Evolutionary conservation across 2,888 invertebrate species (phyloP).

Genomic region (Pseudococcus viburni): DNA sequence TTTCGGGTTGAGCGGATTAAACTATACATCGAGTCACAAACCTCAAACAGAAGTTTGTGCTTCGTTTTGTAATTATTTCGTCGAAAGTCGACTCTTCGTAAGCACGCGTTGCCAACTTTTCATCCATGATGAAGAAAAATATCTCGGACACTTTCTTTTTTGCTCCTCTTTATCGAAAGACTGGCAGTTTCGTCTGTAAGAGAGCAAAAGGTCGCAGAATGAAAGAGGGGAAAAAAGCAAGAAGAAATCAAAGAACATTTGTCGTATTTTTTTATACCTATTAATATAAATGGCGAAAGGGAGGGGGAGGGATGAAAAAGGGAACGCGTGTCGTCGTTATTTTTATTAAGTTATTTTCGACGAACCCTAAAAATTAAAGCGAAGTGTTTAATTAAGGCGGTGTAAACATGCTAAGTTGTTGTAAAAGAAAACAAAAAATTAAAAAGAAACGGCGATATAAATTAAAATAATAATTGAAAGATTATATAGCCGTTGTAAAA

Average conservation of each 20-base stretch:
- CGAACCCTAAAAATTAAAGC: constrained; percentile 50
- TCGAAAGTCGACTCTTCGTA: not conserved
- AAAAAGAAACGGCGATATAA: constrained; percentile 50
- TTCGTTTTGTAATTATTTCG: constrained; percentile 7
- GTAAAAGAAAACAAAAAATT: constrained; percentile 42
- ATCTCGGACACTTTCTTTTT: not conserved
- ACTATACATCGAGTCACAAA: not conserved
- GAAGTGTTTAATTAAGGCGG: constrained; percentile 57
- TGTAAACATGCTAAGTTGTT: constrained; percentile 54
- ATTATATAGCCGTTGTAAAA: constrained; percentile 57
- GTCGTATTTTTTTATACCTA: constrained; percentile 33
- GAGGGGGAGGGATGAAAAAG: not conserved
- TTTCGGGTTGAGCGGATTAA: not conserved
- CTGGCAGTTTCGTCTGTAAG: not conserved
- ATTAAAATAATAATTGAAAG: constrained; percentile 55
- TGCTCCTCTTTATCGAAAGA: not conserved
- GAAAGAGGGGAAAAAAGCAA: not conserved
- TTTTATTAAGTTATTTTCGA: constrained; percentile 50
- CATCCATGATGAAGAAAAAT: not conserved
- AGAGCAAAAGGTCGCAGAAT: not conserved
- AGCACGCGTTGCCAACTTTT: not conserved
- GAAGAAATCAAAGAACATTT: constrained; percentile 36
- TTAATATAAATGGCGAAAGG: not conserved
- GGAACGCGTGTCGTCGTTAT: constrained; percentile 27
- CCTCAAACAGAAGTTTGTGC: not conserved